These are phyloP conservation scores for Hermaeophaga mercurialis DNA, from an alignment of 2,888 invertebrate species.

Conservation along the genomic window DNA sequence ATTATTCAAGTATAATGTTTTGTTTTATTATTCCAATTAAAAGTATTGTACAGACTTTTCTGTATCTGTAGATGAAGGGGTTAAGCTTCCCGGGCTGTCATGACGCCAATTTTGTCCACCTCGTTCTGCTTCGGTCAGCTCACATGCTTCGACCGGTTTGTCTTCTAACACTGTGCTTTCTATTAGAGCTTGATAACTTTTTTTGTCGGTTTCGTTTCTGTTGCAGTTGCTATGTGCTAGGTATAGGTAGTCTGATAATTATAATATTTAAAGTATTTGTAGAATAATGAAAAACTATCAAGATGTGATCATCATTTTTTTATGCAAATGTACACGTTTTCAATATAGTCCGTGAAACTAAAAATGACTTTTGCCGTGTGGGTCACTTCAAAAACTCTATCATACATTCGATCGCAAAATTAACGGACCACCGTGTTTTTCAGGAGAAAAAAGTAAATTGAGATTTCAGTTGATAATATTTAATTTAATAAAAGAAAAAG, in stretches of 20 bases:
- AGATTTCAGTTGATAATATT: too few relatives aligned
- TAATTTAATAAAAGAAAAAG: too few relatives aligned
- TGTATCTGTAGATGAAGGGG: slow-evolving; percentile 83
- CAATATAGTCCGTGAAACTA: too few relatives aligned
- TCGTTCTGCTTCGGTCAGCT: slow-evolving; percentile 95
- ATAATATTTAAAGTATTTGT: background rate
- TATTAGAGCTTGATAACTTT: slow-evolving; percentile 28
- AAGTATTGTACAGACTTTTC: slow-evolving; percentile 20
- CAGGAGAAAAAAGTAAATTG: too few relatives aligned
- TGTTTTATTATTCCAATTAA: background rate
- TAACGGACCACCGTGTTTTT: too few relatives aligned
- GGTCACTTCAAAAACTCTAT: too few relatives aligned
- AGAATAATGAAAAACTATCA: too few relatives aligned
- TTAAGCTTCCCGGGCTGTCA: slow-evolving; percentile 95
- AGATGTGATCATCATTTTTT: too few relatives aligned
- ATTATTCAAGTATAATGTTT: background rate
- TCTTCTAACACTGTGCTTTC: slow-evolving; percentile 52
- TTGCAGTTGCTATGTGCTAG: slow-evolving; percentile 18
- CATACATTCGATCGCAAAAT: too few relatives aligned
- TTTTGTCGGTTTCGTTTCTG: slow-evolving; percentile 10
- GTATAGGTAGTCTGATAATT: too few relatives aligned
- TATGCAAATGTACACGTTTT: too few relatives aligned
- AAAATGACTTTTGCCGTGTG: too few relatives aligned
- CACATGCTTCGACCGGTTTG: slow-evolving; percentile 97
- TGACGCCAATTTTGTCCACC: slow-evolving; percentile 93